phyloP scores from a whole-genome alignment of 2,113 vertebrate genomes.

The Callospermophilus lateralis region DNA sequence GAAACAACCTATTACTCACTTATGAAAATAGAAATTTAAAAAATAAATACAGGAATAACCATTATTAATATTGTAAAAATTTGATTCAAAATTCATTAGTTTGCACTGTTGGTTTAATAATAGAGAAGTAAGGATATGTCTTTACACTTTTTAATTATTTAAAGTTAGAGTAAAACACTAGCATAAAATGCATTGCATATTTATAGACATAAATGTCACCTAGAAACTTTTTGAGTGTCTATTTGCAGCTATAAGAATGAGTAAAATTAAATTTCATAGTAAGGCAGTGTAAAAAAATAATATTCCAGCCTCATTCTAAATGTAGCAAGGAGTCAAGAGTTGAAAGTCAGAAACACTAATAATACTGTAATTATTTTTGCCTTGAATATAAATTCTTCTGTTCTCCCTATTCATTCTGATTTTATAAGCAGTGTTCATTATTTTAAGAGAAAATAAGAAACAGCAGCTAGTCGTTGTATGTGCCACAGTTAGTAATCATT shows the following conservation, averaged over 20 bases:
- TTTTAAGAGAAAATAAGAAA: neutral
- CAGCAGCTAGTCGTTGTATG: neutral
- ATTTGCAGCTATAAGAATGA: neutral
- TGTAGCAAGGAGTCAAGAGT: neutral
- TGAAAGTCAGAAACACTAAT: neutral
- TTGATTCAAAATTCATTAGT: neutral
- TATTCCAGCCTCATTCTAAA: neutral
- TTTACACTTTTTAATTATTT: neutral
- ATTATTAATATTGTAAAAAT: neutral
- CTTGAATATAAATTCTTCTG: neutral
- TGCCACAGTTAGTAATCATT: neutral
- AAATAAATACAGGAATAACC: neutral
- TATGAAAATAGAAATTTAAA: neutral
- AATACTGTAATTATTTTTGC: neutral
- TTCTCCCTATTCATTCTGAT: neutral
- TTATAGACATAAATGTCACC: neutral
- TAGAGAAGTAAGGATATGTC: neutral
- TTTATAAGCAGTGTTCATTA: neutral
- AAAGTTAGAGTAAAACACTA: neutral
- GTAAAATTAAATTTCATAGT: neutral
- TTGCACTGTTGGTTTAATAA: conserved; percentile 23
- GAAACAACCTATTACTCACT: neutral
- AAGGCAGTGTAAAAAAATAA: neutral
- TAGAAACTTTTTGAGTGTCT: neutral
- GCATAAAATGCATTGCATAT: neutral